A percentile compares a stretch with the other conserved stretches of the same genome.
Evolutionary conservation across 1,140 invertebrate species (phyloP).

Genomic region (Drosophila kikkawai): DNA sequence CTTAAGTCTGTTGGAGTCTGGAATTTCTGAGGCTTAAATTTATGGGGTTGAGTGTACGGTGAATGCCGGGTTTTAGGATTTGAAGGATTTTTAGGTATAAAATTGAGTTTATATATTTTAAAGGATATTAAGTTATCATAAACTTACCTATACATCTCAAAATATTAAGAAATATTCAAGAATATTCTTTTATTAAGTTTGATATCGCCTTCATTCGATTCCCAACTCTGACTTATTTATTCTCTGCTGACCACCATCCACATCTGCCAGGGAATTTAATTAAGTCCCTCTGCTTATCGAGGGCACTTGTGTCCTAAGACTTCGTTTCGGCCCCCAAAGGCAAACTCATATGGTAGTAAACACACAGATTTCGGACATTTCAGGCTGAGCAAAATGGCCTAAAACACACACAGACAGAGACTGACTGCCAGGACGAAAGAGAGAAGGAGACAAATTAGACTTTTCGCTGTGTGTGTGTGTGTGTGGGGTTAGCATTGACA

Average conservation of each 20-base stretch:
- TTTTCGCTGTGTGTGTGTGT: conserved; percentile 23
- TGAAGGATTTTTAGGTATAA: neutral
- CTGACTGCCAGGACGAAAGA: conserved; percentile 5
- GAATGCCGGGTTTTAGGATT: no score
- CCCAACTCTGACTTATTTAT: conserved; percentile 5
- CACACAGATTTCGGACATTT: conserved; percentile 47
- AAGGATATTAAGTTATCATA: neutral
- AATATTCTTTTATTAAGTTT: no score
- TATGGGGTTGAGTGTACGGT: neutral
- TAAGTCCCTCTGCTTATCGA: conserved; percentile 63
- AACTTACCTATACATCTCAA: neutral
- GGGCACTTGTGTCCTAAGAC: conserved; percentile 39
- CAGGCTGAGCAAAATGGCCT: conserved; percentile 20
- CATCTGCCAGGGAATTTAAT: conserved; percentile 59
- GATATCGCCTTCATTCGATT: neutral
- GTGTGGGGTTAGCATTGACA: conserved; percentile 40
- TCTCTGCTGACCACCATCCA: conserved; percentile 23
- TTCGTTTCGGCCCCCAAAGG: conserved; percentile 16
- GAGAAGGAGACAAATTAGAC: conserved; percentile 64
- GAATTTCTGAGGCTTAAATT: neutral
- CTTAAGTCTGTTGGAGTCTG: neutral
- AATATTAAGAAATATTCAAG: neutral
- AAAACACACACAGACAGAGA: conserved; percentile 4
- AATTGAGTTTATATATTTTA: neutral
- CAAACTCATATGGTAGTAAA: conserved; percentile 62